Base-by-base conservation (phyloP, 2,797 vertebrate species). In the Xyrichtys novacula region DNA sequence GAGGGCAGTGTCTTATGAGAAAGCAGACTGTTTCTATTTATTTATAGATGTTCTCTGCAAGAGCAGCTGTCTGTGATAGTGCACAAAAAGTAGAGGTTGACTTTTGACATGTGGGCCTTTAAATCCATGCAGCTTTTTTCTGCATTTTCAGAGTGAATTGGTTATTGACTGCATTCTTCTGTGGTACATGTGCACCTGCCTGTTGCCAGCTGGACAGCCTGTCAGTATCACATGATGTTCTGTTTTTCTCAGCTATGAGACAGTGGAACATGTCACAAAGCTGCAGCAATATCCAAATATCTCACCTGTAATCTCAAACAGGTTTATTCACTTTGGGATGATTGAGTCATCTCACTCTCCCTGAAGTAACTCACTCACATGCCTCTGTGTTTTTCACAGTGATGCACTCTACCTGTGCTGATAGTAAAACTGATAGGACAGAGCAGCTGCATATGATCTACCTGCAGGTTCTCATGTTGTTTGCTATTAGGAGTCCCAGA, bases 221-320 rank as follows among this genome's bases (percentile, higher is more conserved):
- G 19, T 14, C 6, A 22, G 17, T 39, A 20, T 43, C 42, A 20
- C 42, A 15, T 38, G 48, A 11, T 14, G 4, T 14, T 43, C 17
- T 42, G 29, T 10, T 47, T 22, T 47, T 22, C 12, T 34, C 44
- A 47, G 31, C 16, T 54, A 25, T 25, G 43, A 40, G 15, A 31
- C 39, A 8, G 8, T 26, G 42, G 22, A 42, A 57, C 34, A 59
- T 28, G 15, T 54, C 28, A 38, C 38, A 39, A 12, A 53, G 32
- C 1, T 19, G 39, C 15, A 31, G 59, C 39, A 17, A 2, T 50
- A 31, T 52, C 12, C 22, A 5, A 19, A 36, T 40, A 19, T 55
- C 7, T 50, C 1, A 26, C 16, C 40, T 70, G 29, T 55, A 22
- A 42, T 49, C 25, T 56, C 2, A 44, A 53, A 42, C 64, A 26